Conservation (phyloP, 2,113 vertebrate genomes). For the Nothobranchius kuhntae region DNA sequence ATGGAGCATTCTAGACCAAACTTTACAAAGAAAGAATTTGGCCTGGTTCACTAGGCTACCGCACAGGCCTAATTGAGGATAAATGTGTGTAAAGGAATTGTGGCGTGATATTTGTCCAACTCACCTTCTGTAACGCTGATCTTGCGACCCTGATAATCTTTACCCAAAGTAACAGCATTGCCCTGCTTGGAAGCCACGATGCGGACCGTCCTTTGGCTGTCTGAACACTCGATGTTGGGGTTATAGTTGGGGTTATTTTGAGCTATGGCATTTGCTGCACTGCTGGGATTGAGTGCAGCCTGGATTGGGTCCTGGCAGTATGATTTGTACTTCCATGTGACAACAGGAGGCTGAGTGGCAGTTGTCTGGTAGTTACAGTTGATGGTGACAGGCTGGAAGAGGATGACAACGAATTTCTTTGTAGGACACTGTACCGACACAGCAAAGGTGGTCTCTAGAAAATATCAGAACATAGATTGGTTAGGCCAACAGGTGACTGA, state of each 20-base stretch:
- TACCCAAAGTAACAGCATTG: constrained; percentile 75
- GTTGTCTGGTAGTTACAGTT: constrained; percentile 80
- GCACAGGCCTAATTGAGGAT: too few relatives aligned
- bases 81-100: too few relatives aligned
- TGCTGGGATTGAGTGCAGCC: constrained; percentile 84
- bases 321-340: constrained; percentile 89
- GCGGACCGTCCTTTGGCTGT: constrained; percentile 81
- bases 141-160: constrained; percentile 83
- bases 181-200: constrained; percentile 87
- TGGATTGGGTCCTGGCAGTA: constrained; percentile 87
- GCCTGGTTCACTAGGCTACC: too few relatives aligned
- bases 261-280: constrained; percentile 78
- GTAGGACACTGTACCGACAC: constrained; percentile 69
- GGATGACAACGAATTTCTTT: constrained; percentile 81
- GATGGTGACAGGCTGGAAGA: constrained; percentile 88
- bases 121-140: constrained; percentile 85
- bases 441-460: constrained; percentile 63
- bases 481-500: neutral
- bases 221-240: constrained; percentile 86
- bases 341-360: constrained; percentile 57
- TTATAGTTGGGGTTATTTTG: constrained; percentile 86
- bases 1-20: too few relatives aligned
- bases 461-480: neutral
- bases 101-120: constrained; percentile 4
- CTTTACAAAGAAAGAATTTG: too few relatives aligned